Percentiles rank a stretch among this genome's conserved stretches.
phyloP scores from a whole-genome alignment of 2,797 vertebrate genomes.

The Pygocentrus nattereri region DNA sequence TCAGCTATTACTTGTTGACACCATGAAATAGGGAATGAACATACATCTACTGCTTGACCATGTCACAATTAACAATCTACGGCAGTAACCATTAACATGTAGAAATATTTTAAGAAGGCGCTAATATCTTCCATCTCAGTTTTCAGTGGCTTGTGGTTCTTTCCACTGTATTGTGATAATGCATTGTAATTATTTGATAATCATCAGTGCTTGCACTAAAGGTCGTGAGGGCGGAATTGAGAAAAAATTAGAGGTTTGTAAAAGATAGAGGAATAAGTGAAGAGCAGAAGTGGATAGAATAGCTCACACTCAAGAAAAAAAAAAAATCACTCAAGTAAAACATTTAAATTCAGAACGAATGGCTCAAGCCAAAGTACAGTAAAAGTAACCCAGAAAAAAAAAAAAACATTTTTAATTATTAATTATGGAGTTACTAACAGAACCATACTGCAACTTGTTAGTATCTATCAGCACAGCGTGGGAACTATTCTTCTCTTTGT shows the following conservation, averaged over 20 bases:
- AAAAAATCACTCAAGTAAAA: no score
- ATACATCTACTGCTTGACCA: neutral
- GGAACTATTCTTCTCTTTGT: no score
- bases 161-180: neutral
- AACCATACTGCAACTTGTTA: no score
- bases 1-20: neutral
- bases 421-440: no score
- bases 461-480: no score
- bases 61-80: neutral
- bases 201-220: conserved; percentile 4
- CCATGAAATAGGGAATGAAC: neutral
- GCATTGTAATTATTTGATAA: conserved; percentile 28
- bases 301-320: no score
- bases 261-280: no score
- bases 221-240: neutral
- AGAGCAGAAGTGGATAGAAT: no score
- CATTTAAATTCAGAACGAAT: no score
- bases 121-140: conserved; percentile 11
- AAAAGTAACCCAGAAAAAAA: no score
- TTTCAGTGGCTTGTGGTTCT: conserved; percentile 46
- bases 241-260: neutral
- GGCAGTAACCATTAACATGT: neutral
- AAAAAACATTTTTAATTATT: no score
- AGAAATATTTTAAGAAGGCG: neutral
- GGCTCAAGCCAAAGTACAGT: no score